Evolutionary conservation across 2,797 vertebrate genomes (phyloP).

Genomic region (Periophthalmus magnuspinnatus): DNA sequence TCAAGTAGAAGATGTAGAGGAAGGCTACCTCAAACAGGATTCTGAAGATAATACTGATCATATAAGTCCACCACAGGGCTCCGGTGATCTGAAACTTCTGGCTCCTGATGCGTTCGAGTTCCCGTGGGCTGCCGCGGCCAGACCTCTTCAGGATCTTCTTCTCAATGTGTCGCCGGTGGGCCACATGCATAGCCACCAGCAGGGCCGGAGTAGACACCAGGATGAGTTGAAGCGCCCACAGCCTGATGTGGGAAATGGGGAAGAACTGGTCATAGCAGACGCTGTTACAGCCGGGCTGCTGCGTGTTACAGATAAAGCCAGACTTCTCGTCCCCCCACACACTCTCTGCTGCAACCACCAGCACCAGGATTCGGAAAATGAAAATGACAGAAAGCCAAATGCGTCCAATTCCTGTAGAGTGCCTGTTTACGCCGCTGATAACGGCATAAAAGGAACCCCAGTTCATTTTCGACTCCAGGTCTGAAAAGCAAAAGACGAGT

Average conservation of each 20-base stretch:
- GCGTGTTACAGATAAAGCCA: conserved; percentile 94
- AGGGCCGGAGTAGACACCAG: conserved; percentile 95
- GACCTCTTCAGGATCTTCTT: conserved; percentile 88
- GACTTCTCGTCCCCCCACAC: conserved; percentile 98
- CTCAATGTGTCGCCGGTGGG: conserved; percentile 92
- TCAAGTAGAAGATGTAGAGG: conserved; percentile 95
- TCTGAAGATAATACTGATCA: conserved; percentile 92
- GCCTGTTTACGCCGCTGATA: conserved; percentile 95
- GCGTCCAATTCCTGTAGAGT: conserved; percentile 94
- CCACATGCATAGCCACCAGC: conserved; percentile 97
- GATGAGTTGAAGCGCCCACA: conserved; percentile 97
- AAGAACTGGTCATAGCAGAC: conserved; percentile 98
- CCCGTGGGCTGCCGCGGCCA: conserved; percentile 82
- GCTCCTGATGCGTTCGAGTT: conserved; percentile 90
- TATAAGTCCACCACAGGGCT: conserved; percentile 96
- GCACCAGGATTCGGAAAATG: conserved; percentile 96
- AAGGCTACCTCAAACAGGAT: conserved; percentile 90
- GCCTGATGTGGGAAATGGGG: conserved; percentile 95
- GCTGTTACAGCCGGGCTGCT: conserved; percentile 96
- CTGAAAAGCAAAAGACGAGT: conserved; percentile 61
- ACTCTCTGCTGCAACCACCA: conserved; percentile 95
- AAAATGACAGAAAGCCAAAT: conserved; percentile 98
- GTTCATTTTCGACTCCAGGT: conserved; percentile 92
- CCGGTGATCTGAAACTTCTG: conserved; percentile 92
- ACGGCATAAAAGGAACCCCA: conserved; percentile 96